A percentile compares a stretch with the other conserved stretches of the same genome.
Conservation (phyloP, 2,888 invertebrate genomes). For the Xanthia togata region DNA sequence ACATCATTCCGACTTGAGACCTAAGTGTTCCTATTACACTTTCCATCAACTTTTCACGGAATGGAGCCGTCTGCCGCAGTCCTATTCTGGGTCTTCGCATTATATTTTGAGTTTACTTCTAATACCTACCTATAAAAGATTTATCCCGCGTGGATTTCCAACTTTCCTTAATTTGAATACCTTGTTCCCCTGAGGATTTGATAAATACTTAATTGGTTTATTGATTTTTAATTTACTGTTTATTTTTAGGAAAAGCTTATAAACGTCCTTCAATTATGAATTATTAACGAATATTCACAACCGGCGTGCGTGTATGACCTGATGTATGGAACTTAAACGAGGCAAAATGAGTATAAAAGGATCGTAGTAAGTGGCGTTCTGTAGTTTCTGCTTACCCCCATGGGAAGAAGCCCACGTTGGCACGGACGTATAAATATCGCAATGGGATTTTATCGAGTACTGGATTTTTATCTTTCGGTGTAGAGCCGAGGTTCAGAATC, state of each 20-base stretch:
- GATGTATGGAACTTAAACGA: no score
- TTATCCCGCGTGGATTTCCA: neutral
- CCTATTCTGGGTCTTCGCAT: constrained; percentile 58
- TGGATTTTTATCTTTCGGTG: no score
- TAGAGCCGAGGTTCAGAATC: no score
- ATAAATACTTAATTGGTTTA: neutral
- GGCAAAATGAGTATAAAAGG: no score
- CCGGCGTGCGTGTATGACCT: no score
- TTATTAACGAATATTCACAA: neutral
- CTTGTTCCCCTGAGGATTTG: neutral
- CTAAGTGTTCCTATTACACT: constrained; percentile 74
- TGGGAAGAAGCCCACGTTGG: no score
- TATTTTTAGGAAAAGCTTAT: neutral
- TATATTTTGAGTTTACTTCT: constrained; percentile 1
- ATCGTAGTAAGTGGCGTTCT: no score
- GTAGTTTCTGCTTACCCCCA: no score
- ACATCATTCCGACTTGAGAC: constrained; percentile 66
- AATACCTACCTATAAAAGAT: neutral
- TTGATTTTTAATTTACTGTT: neutral
- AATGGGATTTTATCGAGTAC: no score
- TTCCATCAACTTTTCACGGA: constrained; percentile 69
- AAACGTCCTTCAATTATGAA: neutral
- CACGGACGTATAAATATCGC: no score
- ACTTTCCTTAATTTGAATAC: neutral
- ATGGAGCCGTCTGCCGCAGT: constrained; percentile 53